These are phyloP conservation scores for Micoletzkya japonica DNA, from an alignment of 2,888 invertebrate genomes.

Conservation along the genomic window DNA sequence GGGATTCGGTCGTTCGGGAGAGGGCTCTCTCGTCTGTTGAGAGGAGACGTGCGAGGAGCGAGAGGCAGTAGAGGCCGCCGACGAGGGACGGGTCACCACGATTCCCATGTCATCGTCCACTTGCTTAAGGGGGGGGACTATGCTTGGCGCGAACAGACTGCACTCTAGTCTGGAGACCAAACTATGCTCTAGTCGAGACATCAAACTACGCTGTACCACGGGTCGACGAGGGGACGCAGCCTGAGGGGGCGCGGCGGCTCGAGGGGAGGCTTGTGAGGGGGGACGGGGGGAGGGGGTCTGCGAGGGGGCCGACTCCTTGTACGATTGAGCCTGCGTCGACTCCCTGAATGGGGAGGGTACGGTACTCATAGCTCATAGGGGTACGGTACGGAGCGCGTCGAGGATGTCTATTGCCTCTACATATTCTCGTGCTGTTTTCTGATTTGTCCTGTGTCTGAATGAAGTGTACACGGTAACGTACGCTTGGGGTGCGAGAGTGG, in stretches of 20 bases:
- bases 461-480: constrained; percentile 12
- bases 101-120: constrained; percentile 61
- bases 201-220: not conserved
- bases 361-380: no score
- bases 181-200: not conserved
- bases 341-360: constrained; percentile 26
- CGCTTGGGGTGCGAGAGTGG: constrained; percentile 24
- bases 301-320: constrained; percentile 20
- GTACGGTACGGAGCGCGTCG: constrained; percentile 16
- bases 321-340: constrained; percentile 7
- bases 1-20: constrained; percentile 50
- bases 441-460: no score
- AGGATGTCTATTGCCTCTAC: no score
- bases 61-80: constrained; percentile 21
- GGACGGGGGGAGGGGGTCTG: constrained; percentile 23
- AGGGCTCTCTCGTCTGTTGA: constrained; percentile 28
- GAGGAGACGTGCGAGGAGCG: constrained; percentile 21
- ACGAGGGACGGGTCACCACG: constrained; percentile 30
- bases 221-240: constrained; percentile 2
- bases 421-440: no score
- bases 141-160: not conserved
- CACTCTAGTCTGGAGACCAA: not conserved
- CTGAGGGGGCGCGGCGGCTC: constrained; percentile 7
- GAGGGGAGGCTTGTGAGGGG: constrained; percentile 5
- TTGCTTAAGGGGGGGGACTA: not conserved